phyloP scores from a whole-genome alignment of 2,797 vertebrate genomes.

The Anisognathus igniventris region DNA sequence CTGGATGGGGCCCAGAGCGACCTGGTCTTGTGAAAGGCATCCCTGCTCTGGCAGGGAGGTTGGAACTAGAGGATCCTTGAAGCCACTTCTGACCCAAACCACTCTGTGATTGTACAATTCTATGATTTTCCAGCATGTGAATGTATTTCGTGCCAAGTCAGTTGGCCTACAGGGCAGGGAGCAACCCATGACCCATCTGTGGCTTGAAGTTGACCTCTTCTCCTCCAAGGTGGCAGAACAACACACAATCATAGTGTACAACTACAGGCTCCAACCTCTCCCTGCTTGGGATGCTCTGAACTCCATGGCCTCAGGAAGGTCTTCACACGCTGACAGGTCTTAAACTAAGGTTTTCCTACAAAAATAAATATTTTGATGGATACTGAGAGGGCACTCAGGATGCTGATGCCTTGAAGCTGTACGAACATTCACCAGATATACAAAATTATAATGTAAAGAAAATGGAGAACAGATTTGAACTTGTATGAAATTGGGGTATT shows the following conservation, averaged over 20 bases:
- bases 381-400: neutral
- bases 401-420: neutral
- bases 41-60: neutral
- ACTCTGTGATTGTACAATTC: neutral
- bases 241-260: accelerated
- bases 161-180: neutral
- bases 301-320: neutral
- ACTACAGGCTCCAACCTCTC: neutral
- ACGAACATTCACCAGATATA: neutral
- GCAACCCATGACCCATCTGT: neutral
- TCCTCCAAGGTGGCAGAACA: neutral
- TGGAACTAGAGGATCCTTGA: neutral
- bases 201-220: neutral
- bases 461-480: neutral
- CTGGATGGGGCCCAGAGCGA: neutral
- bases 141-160: neutral
- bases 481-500: neutral
- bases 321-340: neutral
- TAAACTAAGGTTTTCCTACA: neutral
- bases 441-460: neutral
- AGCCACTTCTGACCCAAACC: neutral
- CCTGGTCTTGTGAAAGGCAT: neutral
- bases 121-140: neutral
- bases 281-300: neutral
- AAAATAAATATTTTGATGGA: neutral